Evolutionary conservation across 2,888 invertebrate genomes (phyloP).

Genomic region (Polydrusus cervinus): DNA sequence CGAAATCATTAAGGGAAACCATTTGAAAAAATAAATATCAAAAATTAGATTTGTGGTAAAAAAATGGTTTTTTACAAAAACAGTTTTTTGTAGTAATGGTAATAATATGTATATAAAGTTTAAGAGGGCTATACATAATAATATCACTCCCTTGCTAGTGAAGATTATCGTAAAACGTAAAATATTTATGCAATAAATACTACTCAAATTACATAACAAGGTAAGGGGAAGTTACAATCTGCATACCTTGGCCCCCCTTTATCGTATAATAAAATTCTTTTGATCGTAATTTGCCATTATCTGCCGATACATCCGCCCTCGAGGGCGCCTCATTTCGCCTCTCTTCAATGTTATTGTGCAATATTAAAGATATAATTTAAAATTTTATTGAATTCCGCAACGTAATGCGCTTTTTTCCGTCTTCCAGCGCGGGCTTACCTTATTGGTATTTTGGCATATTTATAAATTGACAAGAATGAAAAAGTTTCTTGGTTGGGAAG

Average conservation of each 20-base stretch:
- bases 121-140: too few species aligned
- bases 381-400: slow-evolving; percentile 61
- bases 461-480: slow-evolving; percentile 59
- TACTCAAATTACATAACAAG: slow-evolving; percentile 22
- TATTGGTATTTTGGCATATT: slow-evolving; percentile 66
- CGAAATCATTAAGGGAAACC: too few species aligned
- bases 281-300: slow-evolving; percentile 56
- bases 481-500: slow-evolving; percentile 11
- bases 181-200: slow-evolving; percentile 32
- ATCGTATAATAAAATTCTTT: slow-evolving; percentile 55
- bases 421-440: slow-evolving; percentile 60
- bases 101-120: too few species aligned
- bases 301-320: slow-evolving; percentile 50
- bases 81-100: too few species aligned
- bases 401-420: slow-evolving; percentile 59
- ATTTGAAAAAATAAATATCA: too few species aligned
- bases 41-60: too few species aligned
- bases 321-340: slow-evolving; percentile 40
- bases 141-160: too few species aligned
- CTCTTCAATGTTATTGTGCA: slow-evolving; percentile 57
- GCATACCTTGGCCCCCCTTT: slow-evolving; percentile 53
- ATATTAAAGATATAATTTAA: slow-evolving; percentile 62
- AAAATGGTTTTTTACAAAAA: too few species aligned
- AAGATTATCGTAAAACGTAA: too few species aligned
- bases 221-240: slow-evolving; percentile 29